Conservation (phyloP, 2,797 vertebrate genomes). For the Tympanoctomys barrerae region DNA sequence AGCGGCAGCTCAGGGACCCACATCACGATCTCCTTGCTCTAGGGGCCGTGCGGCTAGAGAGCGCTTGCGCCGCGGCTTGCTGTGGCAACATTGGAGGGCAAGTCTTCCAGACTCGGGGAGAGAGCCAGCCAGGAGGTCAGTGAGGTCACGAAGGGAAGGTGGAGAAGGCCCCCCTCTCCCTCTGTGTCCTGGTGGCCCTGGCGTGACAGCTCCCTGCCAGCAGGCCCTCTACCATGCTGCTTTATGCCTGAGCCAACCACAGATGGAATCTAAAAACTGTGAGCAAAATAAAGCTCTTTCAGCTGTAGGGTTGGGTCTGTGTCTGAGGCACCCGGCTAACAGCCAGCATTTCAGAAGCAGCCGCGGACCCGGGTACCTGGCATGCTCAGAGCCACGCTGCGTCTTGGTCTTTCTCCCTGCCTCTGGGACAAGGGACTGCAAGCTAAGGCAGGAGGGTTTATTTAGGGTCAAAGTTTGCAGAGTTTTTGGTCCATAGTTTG, state of each 20-base stretch:
- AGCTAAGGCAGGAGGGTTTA: not conserved
- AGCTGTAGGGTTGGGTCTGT: not conserved
- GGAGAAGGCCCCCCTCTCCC: too few species aligned
- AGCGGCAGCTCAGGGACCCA: not conserved
- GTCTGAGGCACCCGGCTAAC: not conserved
- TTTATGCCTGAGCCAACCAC: not conserved
- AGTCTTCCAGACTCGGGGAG: too few species aligned
- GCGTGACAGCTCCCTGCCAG: not conserved
- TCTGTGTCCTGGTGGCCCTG: not conserved
- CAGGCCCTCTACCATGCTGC: not conserved
- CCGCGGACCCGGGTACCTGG: not conserved
- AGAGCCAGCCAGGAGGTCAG: too few species aligned
- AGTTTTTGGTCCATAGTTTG: not conserved
- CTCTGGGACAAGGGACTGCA: not conserved
- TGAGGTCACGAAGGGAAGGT: too few species aligned
- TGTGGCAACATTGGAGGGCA: too few species aligned
- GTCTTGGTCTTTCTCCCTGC: not conserved
- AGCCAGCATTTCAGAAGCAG: not conserved
- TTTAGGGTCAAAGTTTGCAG: not conserved
- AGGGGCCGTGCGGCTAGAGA: too few species aligned
- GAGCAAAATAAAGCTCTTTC: not conserved
- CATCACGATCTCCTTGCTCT: not conserved
- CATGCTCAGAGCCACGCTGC: not conserved
- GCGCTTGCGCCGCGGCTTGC: too few species aligned
- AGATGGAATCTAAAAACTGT: not conserved